phyloP scores from a whole-genome alignment of 2,888 invertebrate species.

The Sepiola atlantica region DNA sequence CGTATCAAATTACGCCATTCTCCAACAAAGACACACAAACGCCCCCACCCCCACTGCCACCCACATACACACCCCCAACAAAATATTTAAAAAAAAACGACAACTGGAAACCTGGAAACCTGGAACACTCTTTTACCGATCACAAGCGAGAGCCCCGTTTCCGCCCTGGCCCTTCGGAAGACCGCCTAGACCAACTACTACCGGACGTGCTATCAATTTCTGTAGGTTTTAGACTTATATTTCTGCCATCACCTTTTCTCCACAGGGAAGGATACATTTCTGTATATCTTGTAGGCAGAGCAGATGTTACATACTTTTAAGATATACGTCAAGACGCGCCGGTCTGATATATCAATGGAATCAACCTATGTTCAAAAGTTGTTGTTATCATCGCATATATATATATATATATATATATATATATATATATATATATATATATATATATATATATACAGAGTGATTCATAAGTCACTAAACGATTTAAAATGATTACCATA shows the following conservation, averaged over 20 bases:
- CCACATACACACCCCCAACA: no score
- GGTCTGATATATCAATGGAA: neutral
- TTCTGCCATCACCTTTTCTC: neutral
- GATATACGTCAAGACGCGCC: neutral
- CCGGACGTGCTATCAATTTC: neutral
- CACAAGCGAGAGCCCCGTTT: neutral
- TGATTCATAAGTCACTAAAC: no score
- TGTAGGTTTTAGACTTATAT: neutral
- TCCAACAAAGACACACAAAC: neutral
- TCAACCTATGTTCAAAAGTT: neutral
- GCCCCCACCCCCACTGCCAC: no score
- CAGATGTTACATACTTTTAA: neutral
- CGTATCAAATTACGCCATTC: neutral
- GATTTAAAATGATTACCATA: no score
- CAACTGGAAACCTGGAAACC: no score
- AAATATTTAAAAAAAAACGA: neutral
- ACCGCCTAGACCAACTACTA: neutral
- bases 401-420: neutral
- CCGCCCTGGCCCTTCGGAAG: neutral
- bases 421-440: no score
- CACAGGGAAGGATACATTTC: neutral
- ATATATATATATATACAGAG: no score
- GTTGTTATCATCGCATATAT: neutral
- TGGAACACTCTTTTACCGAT: neutral
- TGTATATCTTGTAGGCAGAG: neutral